Conservation (phyloP, 1,140 invertebrate species). For the Teleogryllus occipitalis region DNA sequence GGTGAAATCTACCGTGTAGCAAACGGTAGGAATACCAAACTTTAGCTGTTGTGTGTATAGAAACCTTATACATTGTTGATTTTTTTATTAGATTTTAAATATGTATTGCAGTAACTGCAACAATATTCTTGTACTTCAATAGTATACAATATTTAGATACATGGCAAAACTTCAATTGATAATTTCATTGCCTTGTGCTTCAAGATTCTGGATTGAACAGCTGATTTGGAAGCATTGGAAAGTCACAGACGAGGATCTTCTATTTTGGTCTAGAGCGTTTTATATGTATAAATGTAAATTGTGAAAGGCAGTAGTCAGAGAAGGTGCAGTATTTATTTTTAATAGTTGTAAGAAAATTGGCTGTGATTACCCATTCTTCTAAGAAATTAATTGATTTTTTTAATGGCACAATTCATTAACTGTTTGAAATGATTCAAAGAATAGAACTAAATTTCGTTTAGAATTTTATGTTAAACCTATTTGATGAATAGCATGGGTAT, state of each 20-base stretch:
- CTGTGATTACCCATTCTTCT: not conserved
- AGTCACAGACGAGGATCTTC: not conserved
- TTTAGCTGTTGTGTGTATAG: not conserved
- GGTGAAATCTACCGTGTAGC: not conserved
- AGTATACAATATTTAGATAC: too few relatives aligned
- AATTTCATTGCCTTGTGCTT: too few relatives aligned
- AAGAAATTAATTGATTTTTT: not conserved
- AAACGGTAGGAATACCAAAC: too few relatives aligned
- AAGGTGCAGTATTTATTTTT: not conserved
- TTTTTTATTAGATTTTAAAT: not conserved
- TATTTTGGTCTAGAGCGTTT: slow-evolving; percentile 1
- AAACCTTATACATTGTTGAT: not conserved
- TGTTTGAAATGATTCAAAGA: too few relatives aligned
- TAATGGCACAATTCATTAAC: too few relatives aligned
- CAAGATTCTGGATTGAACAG: not conserved
- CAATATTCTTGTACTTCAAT: not conserved
- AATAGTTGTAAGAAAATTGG: not conserved
- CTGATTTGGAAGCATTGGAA: not conserved
- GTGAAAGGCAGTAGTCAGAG: not conserved
- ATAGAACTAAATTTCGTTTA: too few relatives aligned
- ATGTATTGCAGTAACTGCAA: not conserved
- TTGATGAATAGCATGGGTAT: too few relatives aligned
- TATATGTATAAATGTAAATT: not conserved
- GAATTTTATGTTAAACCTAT: too few relatives aligned
- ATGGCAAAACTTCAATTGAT: too few relatives aligned